Percentiles rank a stretch among this genome's conserved stretches.
phyloP scores from a whole-genome alignment of 2,113 vertebrate genomes.

The Struthidea cinerea region DNA sequence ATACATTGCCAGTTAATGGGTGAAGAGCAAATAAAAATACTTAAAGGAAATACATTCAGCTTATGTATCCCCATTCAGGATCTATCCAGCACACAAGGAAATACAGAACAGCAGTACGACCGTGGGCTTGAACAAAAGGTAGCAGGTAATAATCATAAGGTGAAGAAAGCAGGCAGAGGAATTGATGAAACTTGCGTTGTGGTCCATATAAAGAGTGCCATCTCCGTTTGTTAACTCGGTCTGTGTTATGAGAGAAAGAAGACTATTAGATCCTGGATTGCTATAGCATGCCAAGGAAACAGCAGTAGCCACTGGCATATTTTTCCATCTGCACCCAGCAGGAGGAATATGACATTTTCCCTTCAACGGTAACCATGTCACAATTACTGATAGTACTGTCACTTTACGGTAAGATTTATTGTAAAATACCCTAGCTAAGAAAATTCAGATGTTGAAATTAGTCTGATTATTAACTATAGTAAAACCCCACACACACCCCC shows the following conservation, averaged over 20 bases:
- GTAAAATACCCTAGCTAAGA: background rate
- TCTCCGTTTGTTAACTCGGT: background rate
- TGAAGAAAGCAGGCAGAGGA: background rate
- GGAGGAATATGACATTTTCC: background rate
- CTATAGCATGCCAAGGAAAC: slow-evolving; percentile 19
- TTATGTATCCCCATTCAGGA: background rate
- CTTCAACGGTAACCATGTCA: background rate
- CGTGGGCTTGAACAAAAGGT: background rate
- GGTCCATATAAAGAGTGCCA: background rate
- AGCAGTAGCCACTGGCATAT: slow-evolving; percentile 45
- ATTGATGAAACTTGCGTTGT: background rate
- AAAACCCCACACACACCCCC: background rate
- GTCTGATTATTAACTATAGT: background rate
- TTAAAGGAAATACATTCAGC: background rate
- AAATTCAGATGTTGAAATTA: background rate
- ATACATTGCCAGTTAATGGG: background rate
- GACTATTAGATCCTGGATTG: background rate
- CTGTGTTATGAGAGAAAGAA: background rate
- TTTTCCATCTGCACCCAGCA: slow-evolving; percentile 52
- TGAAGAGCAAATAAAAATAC: background rate
- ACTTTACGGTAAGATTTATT: background rate
- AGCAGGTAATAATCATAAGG: background rate
- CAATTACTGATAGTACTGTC: background rate
- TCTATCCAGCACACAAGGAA: background rate
- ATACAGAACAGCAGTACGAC: background rate